A percentile compares a stretch with the other conserved stretches of the same genome.
Conservation (phyloP, 2,888 invertebrate species). For the Mesopsocus fuscifrons region DNA sequence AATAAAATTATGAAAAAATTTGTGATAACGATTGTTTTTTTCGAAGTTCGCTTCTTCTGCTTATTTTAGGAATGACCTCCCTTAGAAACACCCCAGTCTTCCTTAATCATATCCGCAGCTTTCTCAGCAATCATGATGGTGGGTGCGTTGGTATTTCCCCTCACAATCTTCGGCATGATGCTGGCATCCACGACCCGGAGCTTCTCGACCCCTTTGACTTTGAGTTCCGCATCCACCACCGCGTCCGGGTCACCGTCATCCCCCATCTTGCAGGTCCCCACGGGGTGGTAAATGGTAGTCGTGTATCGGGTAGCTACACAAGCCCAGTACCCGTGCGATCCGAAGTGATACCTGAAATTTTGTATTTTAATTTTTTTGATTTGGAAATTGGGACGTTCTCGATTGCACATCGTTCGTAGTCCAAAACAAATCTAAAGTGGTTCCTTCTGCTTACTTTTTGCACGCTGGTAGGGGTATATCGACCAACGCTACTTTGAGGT, state of each 20-base stretch:
- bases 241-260: slow-evolving; percentile 21
- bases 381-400: too few species aligned
- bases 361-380: too few species aligned
- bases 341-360: slow-evolving; percentile 26
- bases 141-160: slow-evolving; percentile 30
- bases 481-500: slow-evolving; percentile 34
- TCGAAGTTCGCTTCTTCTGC: too few species aligned
- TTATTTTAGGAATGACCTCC: too few species aligned
- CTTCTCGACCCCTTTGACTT: slow-evolving; percentile 41
- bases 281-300: slow-evolving; percentile 43
- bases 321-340: slow-evolving; percentile 42
- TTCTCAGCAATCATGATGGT: slow-evolving; percentile 35
- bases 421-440: too few species aligned
- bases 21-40: too few species aligned
- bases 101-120: slow-evolving; percentile 19
- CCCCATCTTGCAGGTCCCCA: slow-evolving; percentile 24
- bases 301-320: slow-evolving; percentile 46
- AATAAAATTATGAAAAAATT: too few species aligned
- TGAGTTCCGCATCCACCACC: slow-evolving; percentile 24
- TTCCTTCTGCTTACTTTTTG: slow-evolving; percentile 18
- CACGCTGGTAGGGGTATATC: slow-evolving; percentile 39
- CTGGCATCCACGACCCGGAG: slow-evolving; percentile 50
- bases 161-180: slow-evolving; percentile 40
- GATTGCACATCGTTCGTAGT: too few species aligned
- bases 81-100: slow-evolving; percentile 7